Evolutionary conservation across 2,888 invertebrate genomes (phyloP).

Genomic region (Athripsodes cinereus): DNA sequence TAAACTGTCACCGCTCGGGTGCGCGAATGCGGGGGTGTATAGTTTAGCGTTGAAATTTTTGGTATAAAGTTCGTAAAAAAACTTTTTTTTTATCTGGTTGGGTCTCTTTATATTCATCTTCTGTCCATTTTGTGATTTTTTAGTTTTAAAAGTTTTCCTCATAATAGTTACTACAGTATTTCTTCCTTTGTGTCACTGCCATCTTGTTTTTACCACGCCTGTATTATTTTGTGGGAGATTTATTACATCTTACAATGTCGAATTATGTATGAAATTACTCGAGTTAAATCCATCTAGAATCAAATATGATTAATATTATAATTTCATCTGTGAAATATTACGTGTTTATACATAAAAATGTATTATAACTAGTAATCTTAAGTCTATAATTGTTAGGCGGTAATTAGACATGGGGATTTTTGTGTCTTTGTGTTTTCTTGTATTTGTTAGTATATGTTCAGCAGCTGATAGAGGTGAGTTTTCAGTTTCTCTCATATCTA

Average conservation of each 20-base stretch:
- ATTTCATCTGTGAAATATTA: neutral
- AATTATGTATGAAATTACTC: neutral
- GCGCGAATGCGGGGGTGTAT: no score
- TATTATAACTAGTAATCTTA: neutral
- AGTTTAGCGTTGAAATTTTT: no score
- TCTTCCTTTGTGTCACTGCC: conserved; percentile 8
- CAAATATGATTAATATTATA: neutral
- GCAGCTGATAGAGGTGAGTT: conserved; percentile 17
- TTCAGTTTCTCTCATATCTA: no score
- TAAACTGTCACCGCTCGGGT: no score
- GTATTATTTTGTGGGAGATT: conserved; percentile 14
- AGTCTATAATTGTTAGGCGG: neutral
- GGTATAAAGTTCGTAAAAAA: no score
- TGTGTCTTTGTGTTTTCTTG: conserved; percentile 4
- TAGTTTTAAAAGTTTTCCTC: neutral
- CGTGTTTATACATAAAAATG: conserved; percentile 2
- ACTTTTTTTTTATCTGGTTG: no score
- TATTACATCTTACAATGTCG: conserved; percentile 7
- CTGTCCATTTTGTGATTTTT: neutral
- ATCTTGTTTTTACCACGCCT: conserved; percentile 24
- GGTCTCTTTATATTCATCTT: no score
- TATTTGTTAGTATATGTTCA: conserved; percentile 9
- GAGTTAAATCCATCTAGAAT: neutral
- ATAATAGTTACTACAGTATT: neutral
- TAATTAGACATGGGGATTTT: conserved; percentile 4